Evolutionary conservation across 2,888 invertebrate genomes (phyloP).

Genomic region (Norana najaformis): DNA sequence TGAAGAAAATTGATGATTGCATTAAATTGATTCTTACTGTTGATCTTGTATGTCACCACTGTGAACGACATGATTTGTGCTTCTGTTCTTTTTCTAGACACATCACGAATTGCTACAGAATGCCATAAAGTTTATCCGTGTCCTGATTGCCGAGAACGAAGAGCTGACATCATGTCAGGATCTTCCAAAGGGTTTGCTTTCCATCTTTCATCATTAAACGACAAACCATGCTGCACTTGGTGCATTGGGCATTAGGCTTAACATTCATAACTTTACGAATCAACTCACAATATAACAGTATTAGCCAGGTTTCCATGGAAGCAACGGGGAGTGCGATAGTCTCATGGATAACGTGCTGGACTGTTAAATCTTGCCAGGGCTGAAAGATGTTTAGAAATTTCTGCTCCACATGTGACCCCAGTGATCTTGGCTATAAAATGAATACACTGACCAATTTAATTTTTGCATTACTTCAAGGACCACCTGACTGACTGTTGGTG

Average conservation of each 20-base stretch:
- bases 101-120: slow-evolving; percentile 33
- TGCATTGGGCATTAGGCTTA: not conserved
- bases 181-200: slow-evolving; percentile 8
- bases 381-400: not conserved
- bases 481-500: too few species aligned
- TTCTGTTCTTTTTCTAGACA: slow-evolving; percentile 17
- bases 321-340: not conserved
- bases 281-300: not conserved
- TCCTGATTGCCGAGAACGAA: slow-evolving; percentile 23
- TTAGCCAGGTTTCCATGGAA: not conserved
- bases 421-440: too few species aligned
- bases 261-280: not conserved
- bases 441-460: too few species aligned
- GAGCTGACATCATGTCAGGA: not conserved
- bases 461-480: too few species aligned
- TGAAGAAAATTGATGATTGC: too few species aligned
- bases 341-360: not conserved
- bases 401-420: not conserved
- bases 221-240: too few species aligned
- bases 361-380: not conserved
- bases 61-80: too few species aligned
- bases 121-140: slow-evolving; percentile 29
- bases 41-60: too few species aligned
- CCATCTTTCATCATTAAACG: not conserved
- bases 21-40: too few species aligned